Base-by-base conservation (phyloP, 2,113 vertebrate genomes). In the Gobiocypris rarus region DNA sequence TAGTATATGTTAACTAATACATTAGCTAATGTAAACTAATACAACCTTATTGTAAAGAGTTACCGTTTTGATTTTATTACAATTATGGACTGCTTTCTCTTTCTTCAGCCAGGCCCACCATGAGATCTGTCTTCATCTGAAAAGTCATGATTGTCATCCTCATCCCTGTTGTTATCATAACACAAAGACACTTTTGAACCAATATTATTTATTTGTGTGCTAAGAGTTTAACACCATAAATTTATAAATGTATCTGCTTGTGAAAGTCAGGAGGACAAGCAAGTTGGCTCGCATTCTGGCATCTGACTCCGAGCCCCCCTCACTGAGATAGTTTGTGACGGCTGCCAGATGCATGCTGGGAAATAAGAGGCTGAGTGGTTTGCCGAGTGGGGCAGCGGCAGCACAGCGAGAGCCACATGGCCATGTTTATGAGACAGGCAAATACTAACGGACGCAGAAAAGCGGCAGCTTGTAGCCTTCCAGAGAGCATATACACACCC, bases 311-410 rank as follows among this genome's bases (percentile, higher is more conserved):
- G 26, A 71, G 41, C 75, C 74, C 43, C 45, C 73, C 83, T 85
- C 74, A 78, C 82, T 45, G 50, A 83, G 75, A 87, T 89, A 85
- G 86, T 89, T 86, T 86, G 89, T 89, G 79, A 83, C 52, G 86
- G 79, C 69, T 91, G 92, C 93, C 93, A 94, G 85, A 85, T 91
- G 89, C 93, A 92, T 78, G 91, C 93, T 92, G 92, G 90, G 89
- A 92, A 50, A 85, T 92, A 92, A 92, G 87, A 92, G 90, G 87
- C 85, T 73, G 89, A 93, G 91, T 92, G 91, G 89, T 93, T 92
- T 90, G 89, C 90, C 87, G 92, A 89, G 85, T 90, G 90, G 91
- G 88, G 90, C 84, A 75, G 81, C 88, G 86, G 91, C 88, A 73
- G 54, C 90, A 88, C 86, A 81, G 92, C 75, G 91, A 89, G 92